Percentiles rank a stretch among this genome's conserved stretches.
These are phyloP conservation scores for Cephus runcator DNA, from an alignment of 2,888 invertebrate genomes.

Conservation along the genomic window DNA sequence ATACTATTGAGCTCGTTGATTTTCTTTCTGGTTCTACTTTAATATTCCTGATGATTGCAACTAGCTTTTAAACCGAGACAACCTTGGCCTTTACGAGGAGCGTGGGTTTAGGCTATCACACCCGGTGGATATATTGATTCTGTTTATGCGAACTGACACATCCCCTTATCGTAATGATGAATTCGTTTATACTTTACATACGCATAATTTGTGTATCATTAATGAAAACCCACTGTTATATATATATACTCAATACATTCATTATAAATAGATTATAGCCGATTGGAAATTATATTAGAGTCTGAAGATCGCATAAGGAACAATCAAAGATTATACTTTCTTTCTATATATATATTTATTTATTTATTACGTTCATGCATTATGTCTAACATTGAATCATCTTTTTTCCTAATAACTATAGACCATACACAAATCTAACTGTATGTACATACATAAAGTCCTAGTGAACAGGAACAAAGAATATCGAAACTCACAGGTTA, in stretches of 20 bases:
- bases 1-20: neutral
- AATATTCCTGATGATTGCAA: neutral
- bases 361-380: no score
- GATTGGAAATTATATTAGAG: neutral
- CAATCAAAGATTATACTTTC: no score
- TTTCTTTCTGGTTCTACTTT: neutral
- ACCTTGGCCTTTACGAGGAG: constrained; percentile 3
- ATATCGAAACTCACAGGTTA: constrained; percentile 1
- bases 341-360: no score
- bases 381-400: neutral
- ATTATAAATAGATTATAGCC: no score
- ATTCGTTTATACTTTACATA: neutral
- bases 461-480: neutral
- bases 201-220: neutral
- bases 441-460: neutral
- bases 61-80: neutral
- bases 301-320: neutral
- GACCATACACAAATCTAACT: neutral
- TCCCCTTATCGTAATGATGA: neutral
- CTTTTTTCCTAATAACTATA: neutral
- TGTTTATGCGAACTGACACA: constrained; percentile 3
- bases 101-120: constrained; percentile 8
- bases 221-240: no score
- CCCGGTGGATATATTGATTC: constrained; percentile 1
- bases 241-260: no score